Conservation (phyloP, 2,797 vertebrate genomes). For the Denticeps clupeoides region DNA sequence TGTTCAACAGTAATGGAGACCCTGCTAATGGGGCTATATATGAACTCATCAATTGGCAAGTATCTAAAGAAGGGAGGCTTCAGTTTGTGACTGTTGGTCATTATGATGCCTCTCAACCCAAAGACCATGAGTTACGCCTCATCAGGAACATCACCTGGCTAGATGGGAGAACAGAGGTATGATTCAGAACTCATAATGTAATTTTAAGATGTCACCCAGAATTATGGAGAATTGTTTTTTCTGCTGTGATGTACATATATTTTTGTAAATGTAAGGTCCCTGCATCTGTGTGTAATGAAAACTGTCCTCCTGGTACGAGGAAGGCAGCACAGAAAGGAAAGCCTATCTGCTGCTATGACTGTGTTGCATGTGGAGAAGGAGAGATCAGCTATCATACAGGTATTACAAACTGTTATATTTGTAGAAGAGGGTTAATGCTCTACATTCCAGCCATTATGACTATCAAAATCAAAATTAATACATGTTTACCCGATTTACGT, state of each 20-base stretch:
- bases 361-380: constrained; percentile 47
- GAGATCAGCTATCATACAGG: constrained; percentile 52
- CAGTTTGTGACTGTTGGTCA: constrained; percentile 45
- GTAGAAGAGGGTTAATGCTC: too few species aligned
- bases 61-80: constrained; percentile 24
- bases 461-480: too few species aligned
- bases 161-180: constrained; percentile 30
- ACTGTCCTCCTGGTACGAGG: constrained; percentile 47
- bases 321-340: constrained; percentile 49
- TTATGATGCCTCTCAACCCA: constrained; percentile 43
- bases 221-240: not conserved
- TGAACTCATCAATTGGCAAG: constrained; percentile 59
- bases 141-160: constrained; percentile 39
- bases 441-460: too few species aligned
- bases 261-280: too few species aligned
- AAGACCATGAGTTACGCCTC: constrained; percentile 40
- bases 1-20: constrained; percentile 58
- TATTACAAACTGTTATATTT: too few species aligned
- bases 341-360: constrained; percentile 53
- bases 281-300: constrained; percentile 45
- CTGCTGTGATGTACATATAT: too few species aligned
- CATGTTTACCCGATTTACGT: too few species aligned
- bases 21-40: constrained; percentile 52
- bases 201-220: too few species aligned
- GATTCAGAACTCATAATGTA: not conserved